These are phyloP conservation scores for Diachrysia chrysitis DNA, from an alignment of 2,888 invertebrate species.

Conservation along the genomic window DNA sequence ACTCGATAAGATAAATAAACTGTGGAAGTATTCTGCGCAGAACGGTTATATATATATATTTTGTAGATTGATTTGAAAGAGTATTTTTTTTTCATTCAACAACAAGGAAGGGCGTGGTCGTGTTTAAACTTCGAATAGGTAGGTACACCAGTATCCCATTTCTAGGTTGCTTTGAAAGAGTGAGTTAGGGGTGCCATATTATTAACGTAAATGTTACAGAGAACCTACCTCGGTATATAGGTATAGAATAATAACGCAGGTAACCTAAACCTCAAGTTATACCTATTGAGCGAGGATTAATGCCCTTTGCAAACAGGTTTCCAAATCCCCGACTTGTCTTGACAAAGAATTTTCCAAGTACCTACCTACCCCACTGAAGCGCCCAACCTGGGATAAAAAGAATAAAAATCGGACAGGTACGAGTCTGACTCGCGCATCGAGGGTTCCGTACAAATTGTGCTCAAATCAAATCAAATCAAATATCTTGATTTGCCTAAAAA, in stretches of 20 bases:
- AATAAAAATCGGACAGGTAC: background rate
- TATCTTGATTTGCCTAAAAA: no score
- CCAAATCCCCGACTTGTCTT: background rate
- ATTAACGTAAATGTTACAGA: no score
- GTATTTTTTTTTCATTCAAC: background rate
- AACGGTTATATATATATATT: no score
- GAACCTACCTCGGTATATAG: no score
- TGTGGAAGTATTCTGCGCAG: background rate
- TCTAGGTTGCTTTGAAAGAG: no score
- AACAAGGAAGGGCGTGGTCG: background rate
- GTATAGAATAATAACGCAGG: no score
- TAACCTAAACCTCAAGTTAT: background rate
- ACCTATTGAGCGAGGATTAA: background rate
- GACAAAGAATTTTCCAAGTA: background rate
- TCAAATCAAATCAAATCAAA: no score
- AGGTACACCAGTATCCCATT: no score
- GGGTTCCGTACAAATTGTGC: no score
- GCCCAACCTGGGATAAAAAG: background rate
- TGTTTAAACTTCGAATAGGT: background rate
- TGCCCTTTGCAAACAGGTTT: conserved; percentile 1
- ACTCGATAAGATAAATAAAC: conserved; percentile 1
- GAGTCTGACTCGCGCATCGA: no score
- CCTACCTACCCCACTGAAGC: background rate
- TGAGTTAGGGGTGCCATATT: no score
- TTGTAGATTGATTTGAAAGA: background rate